Percentiles rank a stretch among this genome's conserved stretches.
These are phyloP conservation scores for Microtus richardsoni DNA, from an alignment of 2,113 vertebrate genomes.

Conservation along the genomic window DNA sequence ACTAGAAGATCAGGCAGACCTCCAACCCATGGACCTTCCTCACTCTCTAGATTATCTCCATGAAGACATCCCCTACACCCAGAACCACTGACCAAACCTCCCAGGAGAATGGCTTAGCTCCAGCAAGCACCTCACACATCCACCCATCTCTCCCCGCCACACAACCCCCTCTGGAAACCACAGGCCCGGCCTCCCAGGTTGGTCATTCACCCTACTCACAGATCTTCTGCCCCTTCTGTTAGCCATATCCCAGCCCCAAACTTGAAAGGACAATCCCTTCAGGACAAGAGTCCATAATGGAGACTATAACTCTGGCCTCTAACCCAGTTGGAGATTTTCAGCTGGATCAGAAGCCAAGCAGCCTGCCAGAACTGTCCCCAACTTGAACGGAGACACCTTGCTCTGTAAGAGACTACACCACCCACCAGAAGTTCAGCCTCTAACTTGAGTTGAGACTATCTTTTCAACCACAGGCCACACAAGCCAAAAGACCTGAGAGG, in stretches of 20 bases:
- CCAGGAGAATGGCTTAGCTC: background rate
- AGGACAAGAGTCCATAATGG: background rate
- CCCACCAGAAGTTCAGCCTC: background rate
- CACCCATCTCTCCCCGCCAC: background rate
- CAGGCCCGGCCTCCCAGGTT: background rate
- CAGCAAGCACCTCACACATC: background rate
- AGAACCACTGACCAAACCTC: background rate
- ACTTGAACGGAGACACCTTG: background rate
- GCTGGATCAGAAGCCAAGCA: background rate
- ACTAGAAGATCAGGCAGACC: background rate
- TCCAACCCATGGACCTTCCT: background rate
- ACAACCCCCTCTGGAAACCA: background rate
- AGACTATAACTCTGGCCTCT: background rate
- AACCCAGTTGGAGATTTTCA: background rate
- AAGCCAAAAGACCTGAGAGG: background rate
- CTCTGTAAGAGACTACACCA: background rate
- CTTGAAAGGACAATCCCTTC: background rate
- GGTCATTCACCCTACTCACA: background rate
- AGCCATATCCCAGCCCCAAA: background rate
- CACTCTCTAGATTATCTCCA: background rate
- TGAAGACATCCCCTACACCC: background rate
- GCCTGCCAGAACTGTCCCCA: background rate
- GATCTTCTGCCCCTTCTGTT: background rate
- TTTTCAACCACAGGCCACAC: background rate
- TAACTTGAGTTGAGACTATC: background rate